Percentiles rank a stretch among this genome's conserved stretches.
Evolutionary conservation across 2,797 vertebrate species (phyloP).

Genomic region (Enteromius viviparus): DNA sequence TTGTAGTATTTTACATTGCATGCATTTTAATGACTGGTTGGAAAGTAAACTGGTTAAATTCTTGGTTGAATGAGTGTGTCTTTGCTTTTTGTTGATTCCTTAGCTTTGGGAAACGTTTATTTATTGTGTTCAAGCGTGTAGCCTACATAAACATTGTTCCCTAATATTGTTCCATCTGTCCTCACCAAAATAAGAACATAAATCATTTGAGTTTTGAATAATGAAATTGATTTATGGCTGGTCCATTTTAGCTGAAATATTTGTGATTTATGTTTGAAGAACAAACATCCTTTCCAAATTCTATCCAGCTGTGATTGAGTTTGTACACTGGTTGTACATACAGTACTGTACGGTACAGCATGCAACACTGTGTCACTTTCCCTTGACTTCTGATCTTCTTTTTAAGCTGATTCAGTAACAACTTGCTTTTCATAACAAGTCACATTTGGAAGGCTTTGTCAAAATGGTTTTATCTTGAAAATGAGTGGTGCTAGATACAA

Average conservation of each 20-base stretch:
- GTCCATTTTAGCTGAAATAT: background rate
- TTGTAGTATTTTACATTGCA: background rate
- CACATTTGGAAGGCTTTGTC: background rate
- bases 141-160: background rate
- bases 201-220: background rate
- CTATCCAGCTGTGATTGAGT: background rate
- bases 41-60: background rate
- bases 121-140: background rate
- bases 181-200: background rate
- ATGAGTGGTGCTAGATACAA: background rate
- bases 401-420: background rate
- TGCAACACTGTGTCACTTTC: background rate
- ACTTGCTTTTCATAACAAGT: background rate
- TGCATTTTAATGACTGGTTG: background rate
- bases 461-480: background rate
- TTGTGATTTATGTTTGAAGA: background rate
- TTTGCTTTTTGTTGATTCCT: background rate
- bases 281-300: background rate
- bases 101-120: background rate
- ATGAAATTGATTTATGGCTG: background rate
- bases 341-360: background rate
- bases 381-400: background rate
- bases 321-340: background rate
- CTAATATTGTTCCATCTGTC: background rate
- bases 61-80: background rate